Evolutionary conservation across 2,888 invertebrate genomes (phyloP).

Genomic region (Chesias legatella): DNA sequence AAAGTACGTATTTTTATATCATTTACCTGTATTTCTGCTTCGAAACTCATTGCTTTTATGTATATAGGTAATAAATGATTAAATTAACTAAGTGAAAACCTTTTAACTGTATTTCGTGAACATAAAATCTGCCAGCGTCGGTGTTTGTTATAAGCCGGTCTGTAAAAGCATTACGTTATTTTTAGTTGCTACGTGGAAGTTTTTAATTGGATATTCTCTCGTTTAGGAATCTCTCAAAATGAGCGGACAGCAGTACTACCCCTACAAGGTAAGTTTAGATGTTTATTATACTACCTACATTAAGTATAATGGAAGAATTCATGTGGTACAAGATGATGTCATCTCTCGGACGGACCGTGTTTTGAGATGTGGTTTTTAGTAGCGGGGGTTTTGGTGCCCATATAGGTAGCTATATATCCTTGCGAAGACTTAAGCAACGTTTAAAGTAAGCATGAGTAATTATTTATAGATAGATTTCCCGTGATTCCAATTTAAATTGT

Average conservation of each 20-base stretch:
- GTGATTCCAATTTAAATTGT: too few relatives aligned
- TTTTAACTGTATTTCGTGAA: constrained; percentile 6
- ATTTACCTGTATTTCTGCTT: constrained; percentile 13
- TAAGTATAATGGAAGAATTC: constrained; percentile 11
- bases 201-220: constrained; percentile 41
- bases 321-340: too few relatives aligned
- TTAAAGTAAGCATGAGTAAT: too few relatives aligned
- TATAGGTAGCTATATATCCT: too few relatives aligned
- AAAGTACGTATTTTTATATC: constrained; percentile 57
- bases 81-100: constrained; percentile 17
- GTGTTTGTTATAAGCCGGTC: constrained; percentile 48
- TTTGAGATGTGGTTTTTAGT: constrained; percentile 13
- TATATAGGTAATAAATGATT: constrained; percentile 11
- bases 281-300: constrained; percentile 54
- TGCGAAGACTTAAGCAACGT: too few relatives aligned
- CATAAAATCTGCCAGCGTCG: constrained; percentile 29
- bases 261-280: constrained; percentile 90
- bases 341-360: too few relatives aligned
- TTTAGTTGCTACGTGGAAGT: constrained; percentile 46
- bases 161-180: constrained; percentile 54
- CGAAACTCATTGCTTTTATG: constrained; percentile 1
- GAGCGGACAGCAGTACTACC: constrained; percentile 91
- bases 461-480: too few relatives aligned
- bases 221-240: constrained; percentile 78
- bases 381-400: constrained; percentile 3